Evolutionary conservation across 1,140 invertebrate genomes (phyloP).

Genomic region (Chymomyza costata): DNA sequence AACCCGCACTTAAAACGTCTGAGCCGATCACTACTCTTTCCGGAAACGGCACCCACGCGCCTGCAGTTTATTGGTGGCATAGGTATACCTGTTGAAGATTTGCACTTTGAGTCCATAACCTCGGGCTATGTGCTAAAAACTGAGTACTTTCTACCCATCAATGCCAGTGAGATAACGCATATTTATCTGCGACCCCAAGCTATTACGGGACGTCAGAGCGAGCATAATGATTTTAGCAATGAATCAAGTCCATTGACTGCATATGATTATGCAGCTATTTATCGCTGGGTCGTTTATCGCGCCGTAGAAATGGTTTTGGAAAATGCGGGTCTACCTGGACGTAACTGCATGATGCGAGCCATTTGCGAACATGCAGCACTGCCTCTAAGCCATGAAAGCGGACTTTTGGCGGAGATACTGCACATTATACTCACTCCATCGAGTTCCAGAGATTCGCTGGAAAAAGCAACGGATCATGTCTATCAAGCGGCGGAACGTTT

Average conservation of each 20-base stretch:
- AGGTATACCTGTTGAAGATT: conserved; percentile 66
- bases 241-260: no score
- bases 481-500: conserved; percentile 44
- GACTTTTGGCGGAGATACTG: conserved; percentile 82
- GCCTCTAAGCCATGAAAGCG: conserved; percentile 80
- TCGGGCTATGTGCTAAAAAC: conserved; percentile 72
- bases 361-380: conserved; percentile 84
- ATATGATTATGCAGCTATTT: conserved; percentile 31
- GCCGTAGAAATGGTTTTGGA: conserved; percentile 59
- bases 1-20: conserved; percentile 34
- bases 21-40: conserved; percentile 62
- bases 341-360: conserved; percentile 82
- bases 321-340: conserved; percentile 79
- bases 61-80: conserved; percentile 71
- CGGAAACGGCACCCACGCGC: conserved; percentile 62
- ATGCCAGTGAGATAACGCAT: conserved; percentile 43
- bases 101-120: conserved; percentile 65
- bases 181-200: conserved; percentile 50
- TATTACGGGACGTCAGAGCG: conserved; percentile 38
- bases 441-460: conserved; percentile 38
- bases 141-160: conserved; percentile 68
- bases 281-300: conserved; percentile 68
- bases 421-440: conserved; percentile 81
- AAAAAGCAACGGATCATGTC: conserved; percentile 24
- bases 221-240: background rate